Percentiles rank a stretch among this genome's conserved stretches.
Conservation (phyloP, 2,797 vertebrate genomes). For the Oreochromis mossambicus region DNA sequence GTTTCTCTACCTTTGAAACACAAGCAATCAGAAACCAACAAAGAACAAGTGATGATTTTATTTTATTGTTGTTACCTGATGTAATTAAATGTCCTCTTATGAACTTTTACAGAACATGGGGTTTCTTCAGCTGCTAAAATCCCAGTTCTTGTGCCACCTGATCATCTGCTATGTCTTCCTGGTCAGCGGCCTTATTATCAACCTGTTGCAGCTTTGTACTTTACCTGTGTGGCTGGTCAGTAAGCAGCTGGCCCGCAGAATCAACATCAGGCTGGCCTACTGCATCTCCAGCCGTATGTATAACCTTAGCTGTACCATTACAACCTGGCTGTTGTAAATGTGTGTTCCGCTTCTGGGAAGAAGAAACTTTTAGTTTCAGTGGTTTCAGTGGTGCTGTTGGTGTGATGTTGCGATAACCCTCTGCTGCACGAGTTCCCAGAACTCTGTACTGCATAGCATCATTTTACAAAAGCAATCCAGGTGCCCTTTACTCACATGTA, state of each 20-base stretch:
- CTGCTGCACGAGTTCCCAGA: neutral
- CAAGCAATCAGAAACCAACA: neutral
- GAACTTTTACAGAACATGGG: slow-evolving; percentile 78
- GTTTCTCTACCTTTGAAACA: neutral
- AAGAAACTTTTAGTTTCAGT: neutral
- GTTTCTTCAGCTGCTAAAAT: slow-evolving; percentile 84
- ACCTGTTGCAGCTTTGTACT: slow-evolving; percentile 87
- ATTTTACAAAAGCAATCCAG: neutral
- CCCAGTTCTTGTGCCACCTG: slow-evolving; percentile 89
- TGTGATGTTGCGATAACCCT: neutral
- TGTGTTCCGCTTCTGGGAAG: neutral
- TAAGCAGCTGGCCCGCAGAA: slow-evolving; percentile 87
- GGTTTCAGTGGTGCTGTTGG: neutral
- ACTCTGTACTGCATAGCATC: neutral
- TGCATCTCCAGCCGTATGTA: slow-evolving; percentile 92
- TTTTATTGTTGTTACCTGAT: neutral
- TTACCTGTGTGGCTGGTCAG: slow-evolving; percentile 87
- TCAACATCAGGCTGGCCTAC: slow-evolving; percentile 92
- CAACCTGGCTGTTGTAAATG: neutral
- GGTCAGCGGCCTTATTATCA: slow-evolving; percentile 87
- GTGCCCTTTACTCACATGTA: neutral
- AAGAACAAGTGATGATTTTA: neutral
- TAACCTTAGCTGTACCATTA: neutral
- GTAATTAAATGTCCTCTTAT: neutral
- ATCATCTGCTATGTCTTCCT: slow-evolving; percentile 93